A percentile compares a stretch with the other conserved stretches of the same genome.
phyloP scores from a whole-genome alignment of 1,140 invertebrate species.

The Neuroterus valhalla region DNA sequence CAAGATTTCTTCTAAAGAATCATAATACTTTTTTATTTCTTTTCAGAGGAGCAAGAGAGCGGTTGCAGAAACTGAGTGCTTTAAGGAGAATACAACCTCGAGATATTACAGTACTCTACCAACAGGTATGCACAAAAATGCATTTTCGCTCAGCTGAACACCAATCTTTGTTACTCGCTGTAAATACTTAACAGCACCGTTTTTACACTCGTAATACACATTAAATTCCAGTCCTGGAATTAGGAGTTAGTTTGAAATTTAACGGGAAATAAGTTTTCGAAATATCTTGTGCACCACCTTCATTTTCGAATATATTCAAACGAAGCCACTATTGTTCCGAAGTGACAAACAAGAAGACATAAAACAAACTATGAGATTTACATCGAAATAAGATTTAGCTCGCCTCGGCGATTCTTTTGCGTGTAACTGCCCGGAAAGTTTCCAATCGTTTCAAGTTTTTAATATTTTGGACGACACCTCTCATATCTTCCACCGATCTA shows the following conservation, averaged over 20 bases:
- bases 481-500: constrained; percentile 13
- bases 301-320: constrained; percentile 1
- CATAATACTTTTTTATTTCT: constrained; percentile 38
- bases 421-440: neutral
- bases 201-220: too few relatives aligned
- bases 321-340: neutral
- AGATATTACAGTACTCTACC: constrained; percentile 94
- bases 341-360: neutral
- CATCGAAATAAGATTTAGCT: constrained; percentile 36
- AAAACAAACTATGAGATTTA: constrained; percentile 29
- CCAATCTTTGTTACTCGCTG: neutral
- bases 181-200: too few relatives aligned
- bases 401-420: constrained; percentile 13
- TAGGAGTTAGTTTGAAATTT: too few relatives aligned
- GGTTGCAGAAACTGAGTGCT: constrained; percentile 91
- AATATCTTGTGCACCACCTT: neutral
- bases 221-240: too few relatives aligned
- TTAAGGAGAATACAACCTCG: constrained; percentile 94
- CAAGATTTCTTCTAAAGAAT: constrained; percentile 6
- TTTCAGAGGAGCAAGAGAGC: constrained; percentile 83
- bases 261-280: neutral
- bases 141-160: neutral
- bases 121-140: constrained; percentile 80
- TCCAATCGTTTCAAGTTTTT: constrained; percentile 23
- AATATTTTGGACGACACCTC: constrained; percentile 25